Conservation (phyloP, 2,888 invertebrate genomes). For the Cerastis leucographa region DNA sequence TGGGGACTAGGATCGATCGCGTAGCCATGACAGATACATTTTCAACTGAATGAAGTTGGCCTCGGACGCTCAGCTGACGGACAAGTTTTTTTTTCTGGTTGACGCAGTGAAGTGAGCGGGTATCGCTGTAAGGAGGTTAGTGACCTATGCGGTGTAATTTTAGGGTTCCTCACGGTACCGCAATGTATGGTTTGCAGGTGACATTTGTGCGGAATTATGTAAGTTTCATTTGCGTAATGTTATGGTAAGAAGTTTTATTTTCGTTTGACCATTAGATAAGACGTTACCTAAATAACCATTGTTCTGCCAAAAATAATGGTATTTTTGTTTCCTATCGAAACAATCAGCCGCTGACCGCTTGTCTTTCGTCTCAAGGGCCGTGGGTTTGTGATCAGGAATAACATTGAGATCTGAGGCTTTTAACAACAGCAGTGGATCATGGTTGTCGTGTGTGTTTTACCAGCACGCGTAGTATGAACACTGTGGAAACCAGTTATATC, state of each 20-base stretch:
- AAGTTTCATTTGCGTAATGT: slow-evolving; percentile 5
- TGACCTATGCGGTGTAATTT: slow-evolving; percentile 78
- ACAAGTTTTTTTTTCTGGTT: slow-evolving; percentile 81
- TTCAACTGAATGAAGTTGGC: slow-evolving; percentile 85
- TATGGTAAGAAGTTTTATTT: slow-evolving; percentile 1
- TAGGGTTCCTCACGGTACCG: slow-evolving; percentile 60
- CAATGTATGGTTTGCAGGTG: slow-evolving; percentile 49
- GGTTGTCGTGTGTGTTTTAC: background rate
- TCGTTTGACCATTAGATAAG: background rate
- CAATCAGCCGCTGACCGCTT: background rate
- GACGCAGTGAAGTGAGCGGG: slow-evolving; percentile 78
- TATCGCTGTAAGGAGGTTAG: slow-evolving; percentile 74
- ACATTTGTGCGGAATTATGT: slow-evolving; percentile 46
- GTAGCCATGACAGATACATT: slow-evolving; percentile 88
- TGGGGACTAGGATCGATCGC: slow-evolving; percentile 86
- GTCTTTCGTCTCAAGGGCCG: background rate
- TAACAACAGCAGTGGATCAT: background rate
- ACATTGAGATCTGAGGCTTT: background rate
- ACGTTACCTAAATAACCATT: background rate
- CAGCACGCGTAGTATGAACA: background rate
- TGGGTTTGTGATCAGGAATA: background rate
- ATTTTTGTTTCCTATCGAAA: background rate
- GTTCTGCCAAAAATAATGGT: background rate
- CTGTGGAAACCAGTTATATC: too few relatives aligned
- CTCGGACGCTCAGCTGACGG: slow-evolving; percentile 88